Evolutionary conservation across 1,140 invertebrate species (phyloP), one percentile per base, ranked within the genome.

Genomic region (Drosophila miranda): DNA sequence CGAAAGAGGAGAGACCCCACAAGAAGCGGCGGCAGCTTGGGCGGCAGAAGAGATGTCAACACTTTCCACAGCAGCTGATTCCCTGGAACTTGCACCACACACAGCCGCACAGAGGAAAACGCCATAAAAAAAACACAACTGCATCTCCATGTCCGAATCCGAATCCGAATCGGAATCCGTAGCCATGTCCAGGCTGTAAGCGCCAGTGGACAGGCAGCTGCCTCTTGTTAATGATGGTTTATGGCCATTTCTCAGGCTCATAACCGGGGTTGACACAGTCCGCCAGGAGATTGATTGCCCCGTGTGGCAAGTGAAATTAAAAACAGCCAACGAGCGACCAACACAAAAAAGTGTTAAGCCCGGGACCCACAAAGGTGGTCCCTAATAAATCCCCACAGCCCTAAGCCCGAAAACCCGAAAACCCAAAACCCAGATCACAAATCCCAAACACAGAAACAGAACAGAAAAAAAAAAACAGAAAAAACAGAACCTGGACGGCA

Each of bases 241-340:
- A 86, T 82, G 82, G 60, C 57, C 74, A 82, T 82, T 82, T 82
- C 78, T 75, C 79, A 82, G 77, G 77, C 82, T 77, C 81, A 77
- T 86, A 86, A 86, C 81, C 69, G 28, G 44, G 11, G 34, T 38
- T 38, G 34, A 19, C 49, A 19, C 49, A 21, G 30, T 38, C 28
- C 28, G 1, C 26, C 30, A 13, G 30, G 73, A 86, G 82, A 86
- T 86, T 86, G 83, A 86, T 86, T 87, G 82, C 75, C 57, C 58
- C 71, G 57, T 70, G 70, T 76, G 66, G 62, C 79, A 88, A 86
- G 82, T 87, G 82, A 86, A 86, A 86, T 82, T 69, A 86, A 84
- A 78, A 38, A 13, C 34, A 38, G 11, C 11, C 34, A 38, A 38
- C 9, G 11, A 38, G 9, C 34, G 11, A 38, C 3, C 11, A 38